phyloP scores from a whole-genome alignment of 1,140 invertebrate species.

The Zaprionus inermis region DNA sequence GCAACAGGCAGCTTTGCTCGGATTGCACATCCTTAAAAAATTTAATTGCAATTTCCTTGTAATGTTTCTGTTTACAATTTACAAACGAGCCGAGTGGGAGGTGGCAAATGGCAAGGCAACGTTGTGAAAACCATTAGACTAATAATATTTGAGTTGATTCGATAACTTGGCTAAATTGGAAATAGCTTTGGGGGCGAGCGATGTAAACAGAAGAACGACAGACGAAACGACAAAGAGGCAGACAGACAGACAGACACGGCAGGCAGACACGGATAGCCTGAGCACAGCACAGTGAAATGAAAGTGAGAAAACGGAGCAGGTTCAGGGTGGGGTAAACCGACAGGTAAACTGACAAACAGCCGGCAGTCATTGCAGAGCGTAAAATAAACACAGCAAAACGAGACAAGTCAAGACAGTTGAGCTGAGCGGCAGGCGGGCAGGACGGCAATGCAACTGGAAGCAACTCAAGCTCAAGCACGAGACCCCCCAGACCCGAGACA shows the following conservation, averaged over 20 bases:
- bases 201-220: neutral
- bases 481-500: conserved; percentile 31
- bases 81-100: neutral
- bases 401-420: conserved; percentile 59
- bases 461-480: conserved; percentile 39
- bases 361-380: conserved; percentile 53
- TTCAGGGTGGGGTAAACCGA: conserved; percentile 21
- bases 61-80: neutral
- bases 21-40: too few relatives aligned
- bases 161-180: conserved; percentile 70
- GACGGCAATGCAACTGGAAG: conserved; percentile 21
- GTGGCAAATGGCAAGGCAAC: conserved; percentile 6
- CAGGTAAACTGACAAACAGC: conserved; percentile 59
- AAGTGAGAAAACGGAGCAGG: neutral
- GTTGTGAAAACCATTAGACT: conserved; percentile 62
- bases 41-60: neutral
- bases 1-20: neutral
- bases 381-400: conserved; percentile 62
- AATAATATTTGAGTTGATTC: conserved; percentile 75
- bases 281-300: neutral
- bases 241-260: neutral
- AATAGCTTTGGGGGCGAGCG: conserved; percentile 39
- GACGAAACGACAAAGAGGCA: conserved; percentile 7
- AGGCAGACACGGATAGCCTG: neutral
- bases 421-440: conserved; percentile 9